Evolutionary conservation across 2,888 invertebrate genomes (phyloP).

Genomic region (Frankliniella fusca): DNA sequence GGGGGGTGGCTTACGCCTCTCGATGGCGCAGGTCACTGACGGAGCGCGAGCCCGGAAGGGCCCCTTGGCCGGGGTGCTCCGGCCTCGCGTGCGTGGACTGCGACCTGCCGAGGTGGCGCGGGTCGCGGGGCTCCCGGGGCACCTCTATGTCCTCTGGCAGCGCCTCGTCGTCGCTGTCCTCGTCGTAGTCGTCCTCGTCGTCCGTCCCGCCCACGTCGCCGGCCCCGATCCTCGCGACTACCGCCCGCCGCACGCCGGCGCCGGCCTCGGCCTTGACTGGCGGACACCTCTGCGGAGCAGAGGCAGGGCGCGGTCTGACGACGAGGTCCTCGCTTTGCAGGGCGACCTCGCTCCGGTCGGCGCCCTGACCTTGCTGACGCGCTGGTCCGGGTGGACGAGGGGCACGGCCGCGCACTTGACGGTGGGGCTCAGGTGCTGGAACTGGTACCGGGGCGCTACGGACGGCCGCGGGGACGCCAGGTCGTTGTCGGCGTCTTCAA

Average conservation of each 20-base stretch:
- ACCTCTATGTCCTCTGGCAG: neutral
- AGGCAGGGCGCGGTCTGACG: neutral
- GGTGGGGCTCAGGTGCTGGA: neutral
- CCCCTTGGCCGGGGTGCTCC: neutral
- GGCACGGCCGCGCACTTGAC: neutral
- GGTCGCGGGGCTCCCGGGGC: neutral
- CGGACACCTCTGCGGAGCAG: too few relatives aligned
- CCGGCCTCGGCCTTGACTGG: neutral
- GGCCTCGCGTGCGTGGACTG: neutral
- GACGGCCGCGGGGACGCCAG: neutral
- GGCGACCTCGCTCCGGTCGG: neutral
- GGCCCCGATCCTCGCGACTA: neutral
- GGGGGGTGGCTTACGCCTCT: constrained; percentile 4
- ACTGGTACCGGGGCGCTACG: neutral
- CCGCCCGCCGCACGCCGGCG: neutral
- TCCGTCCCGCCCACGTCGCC: neutral
- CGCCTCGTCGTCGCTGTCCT: constrained; percentile 14
- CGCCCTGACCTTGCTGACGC: neutral
- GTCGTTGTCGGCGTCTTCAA: constrained; percentile 9
- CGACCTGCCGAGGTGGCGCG: neutral
- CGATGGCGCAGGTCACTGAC: neutral
- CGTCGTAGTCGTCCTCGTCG: neutral
- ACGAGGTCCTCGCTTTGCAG: neutral
- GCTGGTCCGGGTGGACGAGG: neutral
- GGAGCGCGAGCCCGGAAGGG: neutral